Evolutionary conservation across 2,888 invertebrate species (phyloP), one percentile per base, ranked within the genome.

Genomic region (Meiosimyza decipiens): DNA sequence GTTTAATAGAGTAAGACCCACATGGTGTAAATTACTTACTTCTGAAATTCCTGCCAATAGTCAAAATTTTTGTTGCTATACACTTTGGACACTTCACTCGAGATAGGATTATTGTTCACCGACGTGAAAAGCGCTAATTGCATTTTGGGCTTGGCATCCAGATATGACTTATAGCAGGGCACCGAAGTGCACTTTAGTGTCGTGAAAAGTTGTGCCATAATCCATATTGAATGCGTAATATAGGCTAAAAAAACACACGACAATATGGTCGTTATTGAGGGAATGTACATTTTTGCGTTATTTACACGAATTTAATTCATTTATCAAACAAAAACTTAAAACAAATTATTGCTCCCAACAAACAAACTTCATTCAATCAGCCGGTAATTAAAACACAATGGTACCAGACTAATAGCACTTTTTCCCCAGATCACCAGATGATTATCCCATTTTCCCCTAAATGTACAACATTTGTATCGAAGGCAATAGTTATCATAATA

Each of bases 181-280:
- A 75, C 62, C 1, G 77, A 80, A 40, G 81, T 89, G 85, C 95
- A 95, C 77, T 89, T 87, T 33, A 84, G 77, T 18, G 78, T 90
- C 73, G 91, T 90, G 84, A 94, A 95, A 78, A 95, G 89, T 83
- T 91, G 90, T 71, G 91, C 91, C 84, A 95, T 88, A 79, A 91
- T 91, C 89, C 93, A 94, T 85, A 95, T 92, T 71, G 93, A 93
- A 84, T 94, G 91, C 52, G 89, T 86, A 73, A 94, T 91, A 84
- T 94, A 94, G 15, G 89, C 89, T 60, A 91, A 84, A 87, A 94
- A 94, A 78, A 92, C 84, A 80, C 90, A 87, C 73, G 90, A 89
- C 77, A 93, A 80, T 78, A 93, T 86, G 66, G 90, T 88, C 77
- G 90, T 91, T 80, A 93, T 86, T 52, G 93, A 92, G 79, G 90